A percentile compares a stretch with the other conserved stretches of the same genome.
Conservation (phyloP, 2,797 vertebrate genomes). For the Gobio occitaniae region DNA sequence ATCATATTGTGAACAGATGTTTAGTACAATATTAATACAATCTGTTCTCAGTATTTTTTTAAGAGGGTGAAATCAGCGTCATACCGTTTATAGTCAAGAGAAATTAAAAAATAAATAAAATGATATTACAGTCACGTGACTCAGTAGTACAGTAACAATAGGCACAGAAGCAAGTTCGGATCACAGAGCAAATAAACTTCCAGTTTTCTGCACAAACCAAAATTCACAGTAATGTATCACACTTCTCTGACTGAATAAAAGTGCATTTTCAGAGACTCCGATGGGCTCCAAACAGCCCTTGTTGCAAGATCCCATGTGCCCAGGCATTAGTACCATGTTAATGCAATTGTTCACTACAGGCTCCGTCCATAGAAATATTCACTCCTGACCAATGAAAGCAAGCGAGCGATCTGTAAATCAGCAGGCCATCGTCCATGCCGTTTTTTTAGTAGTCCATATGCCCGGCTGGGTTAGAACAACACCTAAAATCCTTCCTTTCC, state of each 20-base stretch:
- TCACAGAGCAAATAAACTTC: conserved; percentile 57
- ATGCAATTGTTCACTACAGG: conserved; percentile 29
- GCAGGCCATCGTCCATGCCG: background rate
- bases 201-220: conserved; percentile 55
- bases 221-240: conserved; percentile 60
- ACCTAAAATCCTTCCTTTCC: conserved; percentile 20
- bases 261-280: conserved; percentile 60
- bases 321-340: conserved; percentile 36
- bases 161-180: conserved; percentile 64
- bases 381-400: conserved; percentile 9
- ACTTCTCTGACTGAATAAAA: conserved; percentile 61
- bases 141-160: conserved; percentile 79
- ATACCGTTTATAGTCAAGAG: conserved; percentile 48
- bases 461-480: conserved; percentile 3
- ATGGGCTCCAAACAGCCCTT: conserved; percentile 15
- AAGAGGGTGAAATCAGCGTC: conserved; percentile 68
- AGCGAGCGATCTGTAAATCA: background rate
- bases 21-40: conserved; percentile 61
- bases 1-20: conserved; percentile 59
- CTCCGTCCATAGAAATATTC: background rate
- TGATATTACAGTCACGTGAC: conserved; percentile 67
- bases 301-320: conserved; percentile 9
- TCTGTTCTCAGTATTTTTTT: conserved; percentile 57
- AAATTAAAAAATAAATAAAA: conserved; percentile 74
- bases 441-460: background rate